These are phyloP conservation scores for Montipora cactus DNA, from an alignment of 64 coral and sea anemone species.

Conservation along the genomic window DNA sequence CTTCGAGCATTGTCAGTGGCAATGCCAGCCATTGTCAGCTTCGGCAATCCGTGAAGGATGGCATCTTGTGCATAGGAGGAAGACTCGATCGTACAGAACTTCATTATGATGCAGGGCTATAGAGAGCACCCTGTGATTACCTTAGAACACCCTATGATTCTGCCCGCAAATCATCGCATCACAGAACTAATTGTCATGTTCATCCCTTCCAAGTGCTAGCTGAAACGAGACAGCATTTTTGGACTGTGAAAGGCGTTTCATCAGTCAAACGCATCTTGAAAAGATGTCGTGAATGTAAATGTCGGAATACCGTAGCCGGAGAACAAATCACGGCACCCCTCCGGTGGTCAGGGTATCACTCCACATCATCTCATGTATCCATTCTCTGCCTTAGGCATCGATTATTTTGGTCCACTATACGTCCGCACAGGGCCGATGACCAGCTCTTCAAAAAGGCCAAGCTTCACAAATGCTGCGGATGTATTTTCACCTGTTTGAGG, in stretches of 20 bases:
- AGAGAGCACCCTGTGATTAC: too few relatives aligned
- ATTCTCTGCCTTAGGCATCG: too few relatives aligned
- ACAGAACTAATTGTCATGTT: too few relatives aligned
- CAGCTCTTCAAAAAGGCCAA: background rate
- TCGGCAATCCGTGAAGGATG: background rate
- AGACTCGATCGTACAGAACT: background rate
- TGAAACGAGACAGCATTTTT: slow-evolving; percentile 55
- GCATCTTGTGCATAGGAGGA: slow-evolving; percentile 23
- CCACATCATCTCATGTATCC: too few relatives aligned
- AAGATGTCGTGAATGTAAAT: too few relatives aligned
- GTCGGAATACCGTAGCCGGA: too few relatives aligned
- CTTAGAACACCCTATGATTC: background rate
- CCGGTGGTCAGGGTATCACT: too few relatives aligned
- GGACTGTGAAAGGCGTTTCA: too few relatives aligned
- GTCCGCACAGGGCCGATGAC: too few relatives aligned
- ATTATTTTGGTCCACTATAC: background rate
- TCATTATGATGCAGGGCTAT: background rate
- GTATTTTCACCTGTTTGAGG: slow-evolving; percentile 71
- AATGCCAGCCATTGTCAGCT: background rate
- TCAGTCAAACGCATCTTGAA: too few relatives aligned
- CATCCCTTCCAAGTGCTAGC: slow-evolving; percentile 34
- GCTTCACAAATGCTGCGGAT: background rate
- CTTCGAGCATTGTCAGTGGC: background rate
- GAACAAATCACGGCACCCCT: too few relatives aligned
- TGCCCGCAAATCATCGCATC: slow-evolving; percentile 24